Percentiles rank a stretch among this genome's conserved stretches.
Conservation (phyloP, 1,140 invertebrate species). For the Drosophila kikkawai region DNA sequence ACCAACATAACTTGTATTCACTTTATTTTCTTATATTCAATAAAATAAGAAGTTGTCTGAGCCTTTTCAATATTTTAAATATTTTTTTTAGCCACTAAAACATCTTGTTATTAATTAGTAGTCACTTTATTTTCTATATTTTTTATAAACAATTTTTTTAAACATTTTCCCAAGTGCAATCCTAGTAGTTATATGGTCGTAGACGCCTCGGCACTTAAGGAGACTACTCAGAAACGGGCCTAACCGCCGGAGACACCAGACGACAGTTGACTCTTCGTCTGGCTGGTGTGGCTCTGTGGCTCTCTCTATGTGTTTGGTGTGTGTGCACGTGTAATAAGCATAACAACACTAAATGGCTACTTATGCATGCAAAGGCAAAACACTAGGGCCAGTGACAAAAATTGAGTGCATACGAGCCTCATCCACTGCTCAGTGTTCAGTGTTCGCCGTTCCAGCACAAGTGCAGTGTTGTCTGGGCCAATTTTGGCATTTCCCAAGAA, state of each 20-base stretch:
- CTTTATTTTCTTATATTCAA: too few relatives aligned
- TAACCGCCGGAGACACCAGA: slow-evolving; percentile 52
- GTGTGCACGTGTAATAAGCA: slow-evolving; percentile 73
- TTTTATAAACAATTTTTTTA: not conserved
- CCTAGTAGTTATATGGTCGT: slow-evolving; percentile 19
- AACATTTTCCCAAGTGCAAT: not conserved
- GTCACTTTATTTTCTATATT: too few relatives aligned
- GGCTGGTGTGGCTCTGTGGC: slow-evolving; percentile 4
- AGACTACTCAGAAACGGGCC: slow-evolving; percentile 67
- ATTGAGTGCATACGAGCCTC: slow-evolving; percentile 75
- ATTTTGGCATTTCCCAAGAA: slow-evolving; percentile 49
- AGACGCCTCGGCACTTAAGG: slow-evolving; percentile 69
- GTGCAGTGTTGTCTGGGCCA: slow-evolving; percentile 69
- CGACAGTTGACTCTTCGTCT: slow-evolving; percentile 63
- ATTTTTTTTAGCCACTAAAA: not conserved
- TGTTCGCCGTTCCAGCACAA: slow-evolving; percentile 36
- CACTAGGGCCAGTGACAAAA: slow-evolving; percentile 56
- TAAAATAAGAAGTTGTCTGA: not conserved
- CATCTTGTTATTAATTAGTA: not conserved
- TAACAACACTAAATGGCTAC: slow-evolving; percentile 81
- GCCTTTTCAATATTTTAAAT: not conserved
- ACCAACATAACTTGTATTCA: too few relatives aligned
- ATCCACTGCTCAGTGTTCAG: slow-evolving; percentile 19
- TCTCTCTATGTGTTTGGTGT: slow-evolving; percentile 12
- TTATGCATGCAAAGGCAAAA: slow-evolving; percentile 76